Base-by-base conservation (phyloP, 1,140 invertebrate species). In the Vanessa atalanta region DNA sequence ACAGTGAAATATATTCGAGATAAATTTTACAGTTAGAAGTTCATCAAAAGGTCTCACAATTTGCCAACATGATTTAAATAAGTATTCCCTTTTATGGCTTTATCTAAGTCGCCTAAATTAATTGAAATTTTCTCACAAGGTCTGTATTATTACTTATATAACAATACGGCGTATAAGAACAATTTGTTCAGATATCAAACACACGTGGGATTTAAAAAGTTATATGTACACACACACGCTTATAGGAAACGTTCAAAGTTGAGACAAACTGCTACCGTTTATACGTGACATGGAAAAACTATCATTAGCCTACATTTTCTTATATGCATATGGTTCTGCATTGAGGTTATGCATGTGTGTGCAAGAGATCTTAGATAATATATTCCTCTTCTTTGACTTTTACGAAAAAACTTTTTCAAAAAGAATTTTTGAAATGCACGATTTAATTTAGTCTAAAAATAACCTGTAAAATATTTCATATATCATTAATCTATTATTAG, bases 241-340 rank as follows among this genome's bases (percentile, higher is more conserved):
- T 15, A 26, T 26, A 60, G 57, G 26, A 61, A 61, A 61, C 15
- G 12, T 15, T 69, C 53, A 68, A 73, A 73, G 47, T 73, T 73
- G 47, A 23, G 48, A 73, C 65, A 57, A 73, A 73, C 71, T 68
- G 57, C 57, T 68, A 68, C 65, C 65, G 72, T 65, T 43, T 60
- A 65, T 73, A 68, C 72, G 72, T 68, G 72, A 70, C 68, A 53
- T 70, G 73, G 65, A 47, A 65, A 65, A 63, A 70, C 51, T 70
- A 70, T 53, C 23, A 57, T 65, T 75, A 70, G 67, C 53, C 73
- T 70, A 75, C 60, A 75, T 75, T 75, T 66, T 65, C 63, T 75
- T 43, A 37, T 61, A 74, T 74, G 47, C 48, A 65, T n/a, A 20
- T 69, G 26, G 43, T 20, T 37, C 37, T 16, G 53, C 31, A n/a